Evolutionary conservation across 2,113 vertebrate genomes (phyloP).

Genomic region (Egretta garzetta): DNA sequence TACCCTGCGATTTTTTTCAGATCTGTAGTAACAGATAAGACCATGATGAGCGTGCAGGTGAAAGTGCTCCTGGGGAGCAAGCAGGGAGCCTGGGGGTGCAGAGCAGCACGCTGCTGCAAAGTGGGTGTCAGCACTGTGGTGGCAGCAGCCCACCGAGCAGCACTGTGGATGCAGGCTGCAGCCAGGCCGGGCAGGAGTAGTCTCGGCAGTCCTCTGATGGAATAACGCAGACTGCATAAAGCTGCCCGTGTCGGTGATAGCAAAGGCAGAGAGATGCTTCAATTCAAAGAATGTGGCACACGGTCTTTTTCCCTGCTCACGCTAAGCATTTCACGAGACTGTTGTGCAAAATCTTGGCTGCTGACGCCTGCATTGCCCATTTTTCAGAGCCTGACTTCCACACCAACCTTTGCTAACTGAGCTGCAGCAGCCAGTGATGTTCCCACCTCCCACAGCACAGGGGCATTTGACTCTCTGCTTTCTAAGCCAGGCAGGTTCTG

Average conservation of each 20-base stretch:
- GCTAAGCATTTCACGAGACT: accelerated
- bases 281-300: neutral
- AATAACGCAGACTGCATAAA: neutral
- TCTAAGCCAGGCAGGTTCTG: neutral
- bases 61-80: accelerated
- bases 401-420: neutral
- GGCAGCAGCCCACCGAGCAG: neutral
- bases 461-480: neutral
- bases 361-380: accelerated
- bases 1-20: neutral
- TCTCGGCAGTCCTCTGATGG: neutral
- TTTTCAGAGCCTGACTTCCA: neutral
- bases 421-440: neutral
- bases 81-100: neutral
- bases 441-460: neutral
- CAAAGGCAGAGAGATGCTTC: neutral
- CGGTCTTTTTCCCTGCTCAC: accelerated
- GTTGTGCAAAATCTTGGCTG: accelerated
- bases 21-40: neutral
- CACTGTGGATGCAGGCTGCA: neutral
- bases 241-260: neutral
- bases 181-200: neutral
- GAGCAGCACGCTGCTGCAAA: accelerated
- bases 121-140: accelerated
- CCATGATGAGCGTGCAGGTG: accelerated